Percentiles rank a stretch among this genome's conserved stretches.
phyloP scores from a whole-genome alignment of 2,888 invertebrate genomes.

The Drosophila quinaria region DNA sequence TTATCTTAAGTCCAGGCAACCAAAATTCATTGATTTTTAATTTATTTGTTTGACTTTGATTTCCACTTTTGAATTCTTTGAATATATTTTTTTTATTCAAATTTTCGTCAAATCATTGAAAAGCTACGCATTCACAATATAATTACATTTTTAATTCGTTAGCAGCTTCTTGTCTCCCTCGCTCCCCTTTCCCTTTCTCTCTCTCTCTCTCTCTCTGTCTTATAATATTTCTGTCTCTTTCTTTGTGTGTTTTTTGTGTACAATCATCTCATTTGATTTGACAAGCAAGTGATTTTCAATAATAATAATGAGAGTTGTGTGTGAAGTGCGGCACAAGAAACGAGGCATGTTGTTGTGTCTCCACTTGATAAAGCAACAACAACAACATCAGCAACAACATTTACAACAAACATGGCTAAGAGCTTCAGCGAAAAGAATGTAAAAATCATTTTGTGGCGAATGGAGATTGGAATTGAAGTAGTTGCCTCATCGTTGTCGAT shows the following conservation, averaged over 20 bases:
- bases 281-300: slow-evolving; percentile 82
- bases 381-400: slow-evolving; percentile 45
- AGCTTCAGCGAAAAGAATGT: slow-evolving; percentile 65
- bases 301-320: slow-evolving; percentile 79
- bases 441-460: slow-evolving; percentile 38
- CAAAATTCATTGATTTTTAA: slow-evolving; percentile 74
- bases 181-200: not conserved
- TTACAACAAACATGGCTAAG: slow-evolving; percentile 57
- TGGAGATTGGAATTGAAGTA: slow-evolving; percentile 40
- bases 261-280: slow-evolving; percentile 82
- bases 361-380: slow-evolving; percentile 60
- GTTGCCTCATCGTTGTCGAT: slow-evolving; percentile 15
- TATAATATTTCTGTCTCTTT: not conserved
- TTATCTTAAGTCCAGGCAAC: not conserved
- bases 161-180: slow-evolving; percentile 44
- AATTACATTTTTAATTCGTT: slow-evolving; percentile 81
- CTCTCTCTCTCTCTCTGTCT: slow-evolving; percentile 2
- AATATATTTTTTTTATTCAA: slow-evolving; percentile 53
- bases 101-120: slow-evolving; percentile 69
- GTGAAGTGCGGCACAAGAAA: slow-evolving; percentile 57
- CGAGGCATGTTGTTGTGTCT: slow-evolving; percentile 38
- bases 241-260: slow-evolving; percentile 59
- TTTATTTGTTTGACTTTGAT: slow-evolving; percentile 78
- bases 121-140: slow-evolving; percentile 69
- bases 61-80: slow-evolving; percentile 41